Percentiles rank a stretch among this genome's conserved stretches.
phyloP scores from a whole-genome alignment of 2,888 invertebrate genomes.

The Thyatira batis region DNA sequence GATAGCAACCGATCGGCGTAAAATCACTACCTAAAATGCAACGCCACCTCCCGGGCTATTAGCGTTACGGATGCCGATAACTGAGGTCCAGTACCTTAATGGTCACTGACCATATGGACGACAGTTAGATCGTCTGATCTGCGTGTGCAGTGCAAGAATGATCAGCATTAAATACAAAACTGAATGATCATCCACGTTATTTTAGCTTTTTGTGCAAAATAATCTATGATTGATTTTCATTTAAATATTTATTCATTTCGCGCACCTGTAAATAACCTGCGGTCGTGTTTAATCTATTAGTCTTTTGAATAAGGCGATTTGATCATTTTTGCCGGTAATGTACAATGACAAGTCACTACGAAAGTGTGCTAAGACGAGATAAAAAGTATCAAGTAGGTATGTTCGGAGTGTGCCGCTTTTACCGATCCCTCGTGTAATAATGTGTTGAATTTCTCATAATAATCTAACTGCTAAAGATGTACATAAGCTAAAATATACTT shows the following conservation, averaged over 20 bases:
- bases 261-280: slow-evolving; percentile 1
- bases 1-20: too few relatives aligned
- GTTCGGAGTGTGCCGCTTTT: slow-evolving; percentile 9
- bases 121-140: neutral
- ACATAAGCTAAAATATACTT: slow-evolving; percentile 8
- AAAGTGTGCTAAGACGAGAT: slow-evolving; percentile 32
- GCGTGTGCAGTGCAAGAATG: neutral
- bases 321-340: neutral
- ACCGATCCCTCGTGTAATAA: slow-evolving; percentile 9
- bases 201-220: neutral
- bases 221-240: neutral
- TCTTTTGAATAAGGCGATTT: slow-evolving; percentile 9
- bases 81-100: neutral
- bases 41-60: too few relatives aligned
- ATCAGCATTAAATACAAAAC: neutral
- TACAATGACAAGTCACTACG: slow-evolving; percentile 33
- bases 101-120: neutral
- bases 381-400: slow-evolving; percentile 9
- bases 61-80: neutral
- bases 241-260: neutral
- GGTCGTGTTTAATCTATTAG: slow-evolving; percentile 10
- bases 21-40: too few relatives aligned
- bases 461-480: slow-evolving; percentile 7
- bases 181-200: neutral
- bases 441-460: slow-evolving; percentile 22